A percentile compares a stretch with the other conserved stretches of the same genome.
These are phyloP conservation scores for Drosophila nigritarsus DNA, from an alignment of 2,888 invertebrate species.

Conservation along the genomic window DNA sequence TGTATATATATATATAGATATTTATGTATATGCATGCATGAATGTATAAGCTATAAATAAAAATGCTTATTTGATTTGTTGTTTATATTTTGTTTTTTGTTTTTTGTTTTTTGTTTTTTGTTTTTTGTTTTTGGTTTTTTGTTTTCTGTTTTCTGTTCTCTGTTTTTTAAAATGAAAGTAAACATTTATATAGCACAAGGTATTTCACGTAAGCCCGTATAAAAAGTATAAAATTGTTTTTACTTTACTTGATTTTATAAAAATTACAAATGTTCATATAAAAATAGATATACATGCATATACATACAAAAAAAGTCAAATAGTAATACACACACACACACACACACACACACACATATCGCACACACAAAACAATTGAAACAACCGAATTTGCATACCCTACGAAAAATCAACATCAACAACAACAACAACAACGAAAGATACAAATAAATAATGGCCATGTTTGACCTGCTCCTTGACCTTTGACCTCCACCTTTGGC, in stretches of 20 bases:
- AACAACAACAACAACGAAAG: too few species aligned
- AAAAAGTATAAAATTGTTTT: constrained; percentile 77
- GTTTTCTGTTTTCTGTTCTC: too few species aligned
- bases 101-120: constrained; percentile 7
- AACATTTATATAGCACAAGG: constrained; percentile 72
- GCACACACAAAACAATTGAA: constrained; percentile 17
- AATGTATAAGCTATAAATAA: constrained; percentile 45
- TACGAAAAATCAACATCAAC: not conserved
- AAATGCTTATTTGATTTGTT: constrained; percentile 57
- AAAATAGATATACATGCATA: constrained; percentile 74
- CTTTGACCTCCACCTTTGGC: too few species aligned
- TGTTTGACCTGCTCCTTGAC: too few species aligned
- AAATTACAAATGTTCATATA: constrained; percentile 78
- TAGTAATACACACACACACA: constrained; percentile 61
- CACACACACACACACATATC: constrained; percentile 48
- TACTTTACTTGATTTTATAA: constrained; percentile 61
- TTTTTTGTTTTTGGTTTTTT: constrained; percentile 20
- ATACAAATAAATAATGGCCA: not conserved
- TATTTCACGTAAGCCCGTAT: constrained; percentile 74
- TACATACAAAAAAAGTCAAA: constrained; percentile 66
- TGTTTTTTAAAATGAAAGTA: constrained; percentile 62
- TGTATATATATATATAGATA: not conserved
- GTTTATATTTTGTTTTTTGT: not conserved
- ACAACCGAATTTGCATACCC: constrained; percentile 43
- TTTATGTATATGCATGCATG: constrained; percentile 16